Evolutionary conservation across 2,888 invertebrate species (phyloP).

Genomic region (Bhutanitis thaidina): DNA sequence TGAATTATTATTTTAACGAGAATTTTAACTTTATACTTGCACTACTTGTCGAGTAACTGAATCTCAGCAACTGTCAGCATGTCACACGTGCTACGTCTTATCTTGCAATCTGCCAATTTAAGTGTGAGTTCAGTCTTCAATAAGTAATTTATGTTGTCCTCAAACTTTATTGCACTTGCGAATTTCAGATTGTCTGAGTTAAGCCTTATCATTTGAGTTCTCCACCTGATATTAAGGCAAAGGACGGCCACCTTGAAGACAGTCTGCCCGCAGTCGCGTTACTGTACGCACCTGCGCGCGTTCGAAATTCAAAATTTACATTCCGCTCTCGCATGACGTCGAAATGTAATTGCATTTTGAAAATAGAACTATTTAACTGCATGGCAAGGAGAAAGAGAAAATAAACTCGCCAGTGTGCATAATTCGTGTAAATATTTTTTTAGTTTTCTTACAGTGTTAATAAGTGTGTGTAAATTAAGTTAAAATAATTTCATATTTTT

Average conservation of each 20-base stretch:
- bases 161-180: neutral
- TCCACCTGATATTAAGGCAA: slow-evolving; percentile 61
- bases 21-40: too few species aligned
- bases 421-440: slow-evolving; percentile 37
- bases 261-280: slow-evolving; percentile 45
- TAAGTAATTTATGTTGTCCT: neutral
- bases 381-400: slow-evolving; percentile 36
- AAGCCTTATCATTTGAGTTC: slow-evolving; percentile 58
- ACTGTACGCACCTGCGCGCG: slow-evolving; percentile 39
- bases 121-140: neutral
- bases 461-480: slow-evolving; percentile 39
- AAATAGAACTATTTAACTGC: slow-evolving; percentile 36
- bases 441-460: slow-evolving; percentile 35
- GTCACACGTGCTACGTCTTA: neutral
- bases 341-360: slow-evolving; percentile 33
- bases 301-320: slow-evolving; percentile 27
- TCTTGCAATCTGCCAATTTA: neutral
- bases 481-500: slow-evolving; percentile 34
- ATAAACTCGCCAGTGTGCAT: slow-evolving; percentile 45
- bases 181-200: slow-evolving; percentile 12
- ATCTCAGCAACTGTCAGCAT: too few species aligned
- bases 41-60: too few species aligned
- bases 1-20: too few species aligned
- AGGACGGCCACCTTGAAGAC: slow-evolving; percentile 41
- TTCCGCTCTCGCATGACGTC: slow-evolving; percentile 23